Evolutionary conservation across 2,113 vertebrate genomes (phyloP).

Genomic region (Dipodomys spectabilis): DNA sequence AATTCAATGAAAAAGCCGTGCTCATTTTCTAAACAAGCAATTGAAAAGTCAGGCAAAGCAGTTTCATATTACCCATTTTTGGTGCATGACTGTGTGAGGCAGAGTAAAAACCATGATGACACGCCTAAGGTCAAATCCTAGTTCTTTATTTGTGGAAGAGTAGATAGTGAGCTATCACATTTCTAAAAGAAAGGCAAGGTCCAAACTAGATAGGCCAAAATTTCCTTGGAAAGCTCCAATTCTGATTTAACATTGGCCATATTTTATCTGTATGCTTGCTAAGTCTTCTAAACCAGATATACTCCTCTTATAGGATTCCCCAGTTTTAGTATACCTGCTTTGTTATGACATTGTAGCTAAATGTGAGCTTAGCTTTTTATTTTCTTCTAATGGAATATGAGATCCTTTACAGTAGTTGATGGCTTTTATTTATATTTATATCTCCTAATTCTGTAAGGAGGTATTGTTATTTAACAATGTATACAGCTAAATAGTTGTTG

Average conservation of each 20-base stretch:
- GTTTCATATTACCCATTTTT: conserved; percentile 47
- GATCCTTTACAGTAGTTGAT: neutral
- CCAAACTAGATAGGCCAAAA: neutral
- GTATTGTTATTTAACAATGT: neutral
- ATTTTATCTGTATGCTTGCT: neutral
- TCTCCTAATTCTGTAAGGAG: neutral
- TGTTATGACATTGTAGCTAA: neutral
- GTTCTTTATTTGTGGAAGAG: neutral
- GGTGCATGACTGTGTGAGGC: conserved; percentile 10
- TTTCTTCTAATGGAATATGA: neutral
- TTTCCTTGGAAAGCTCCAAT: neutral
- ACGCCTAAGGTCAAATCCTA: neutral
- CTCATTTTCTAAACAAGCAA: conserved; percentile 72
- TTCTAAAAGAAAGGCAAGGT: neutral
- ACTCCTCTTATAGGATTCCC: neutral
- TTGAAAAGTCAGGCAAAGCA: conserved; percentile 66
- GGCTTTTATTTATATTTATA: neutral
- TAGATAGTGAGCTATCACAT: neutral
- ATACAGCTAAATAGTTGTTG: neutral
- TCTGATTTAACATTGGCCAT: neutral
- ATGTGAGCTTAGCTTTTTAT: neutral
- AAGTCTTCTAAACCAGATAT: neutral
- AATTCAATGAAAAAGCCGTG: conserved; percentile 64
- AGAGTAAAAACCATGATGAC: neutral
- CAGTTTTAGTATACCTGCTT: neutral